These are phyloP conservation scores for Acrocyrtus sp. DNA, from an alignment of 2,888 invertebrate species.

Conservation along the genomic window DNA sequence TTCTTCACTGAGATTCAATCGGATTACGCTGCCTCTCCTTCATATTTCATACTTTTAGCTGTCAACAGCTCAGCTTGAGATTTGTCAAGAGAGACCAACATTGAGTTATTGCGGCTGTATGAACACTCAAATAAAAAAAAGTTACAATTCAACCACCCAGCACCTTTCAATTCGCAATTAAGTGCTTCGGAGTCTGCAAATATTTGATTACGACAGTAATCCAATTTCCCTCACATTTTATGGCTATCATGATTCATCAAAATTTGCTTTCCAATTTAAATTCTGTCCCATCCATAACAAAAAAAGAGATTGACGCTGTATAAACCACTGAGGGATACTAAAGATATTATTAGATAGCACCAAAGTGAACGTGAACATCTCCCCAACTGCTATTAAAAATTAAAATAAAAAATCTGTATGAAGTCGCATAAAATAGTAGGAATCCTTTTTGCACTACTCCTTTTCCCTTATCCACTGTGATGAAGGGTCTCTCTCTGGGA, in stretches of 20 bases:
- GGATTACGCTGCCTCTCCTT: no score
- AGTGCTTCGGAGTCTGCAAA: not conserved
- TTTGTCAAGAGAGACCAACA: not conserved
- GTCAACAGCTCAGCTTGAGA: slow-evolving; percentile 20
- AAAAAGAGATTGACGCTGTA: not conserved
- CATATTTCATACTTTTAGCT: slow-evolving; percentile 3
- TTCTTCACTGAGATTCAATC: no score
- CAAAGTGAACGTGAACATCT: not conserved
- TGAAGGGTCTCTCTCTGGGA: not conserved
- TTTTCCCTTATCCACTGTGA: not conserved
- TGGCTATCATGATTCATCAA: not conserved
- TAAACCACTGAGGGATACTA: not conserved
- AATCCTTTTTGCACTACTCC: not conserved
- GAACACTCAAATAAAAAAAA: not conserved
- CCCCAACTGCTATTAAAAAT: no score
- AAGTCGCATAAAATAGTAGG: not conserved
- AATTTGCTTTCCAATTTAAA: not conserved
- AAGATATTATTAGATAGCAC: no score
- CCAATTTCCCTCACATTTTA: no score
- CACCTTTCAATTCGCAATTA: not conserved
- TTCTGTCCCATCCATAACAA: not conserved
- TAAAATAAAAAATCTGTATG: no score
- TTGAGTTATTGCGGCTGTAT: not conserved
- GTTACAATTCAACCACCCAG: not conserved
- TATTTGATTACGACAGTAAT: not conserved